Percentiles rank a stretch among this genome's conserved stretches.
These are phyloP conservation scores for Sylvia borin DNA, from an alignment of 2,797 vertebrate genomes.

Conservation along the genomic window DNA sequence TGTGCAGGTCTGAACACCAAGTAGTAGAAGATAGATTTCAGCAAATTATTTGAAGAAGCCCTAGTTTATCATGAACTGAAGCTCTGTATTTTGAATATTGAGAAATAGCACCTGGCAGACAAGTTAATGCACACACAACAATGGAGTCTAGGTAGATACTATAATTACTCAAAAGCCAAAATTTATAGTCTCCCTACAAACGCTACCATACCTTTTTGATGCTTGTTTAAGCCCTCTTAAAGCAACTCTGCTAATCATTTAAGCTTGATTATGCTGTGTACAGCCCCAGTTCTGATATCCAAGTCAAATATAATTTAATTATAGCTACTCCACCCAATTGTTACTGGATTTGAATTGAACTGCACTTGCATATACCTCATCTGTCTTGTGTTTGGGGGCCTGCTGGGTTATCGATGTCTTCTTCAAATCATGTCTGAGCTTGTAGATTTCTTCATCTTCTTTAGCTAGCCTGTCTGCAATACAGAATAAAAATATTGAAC, in stretches of 20 bases:
- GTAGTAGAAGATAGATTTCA: neutral
- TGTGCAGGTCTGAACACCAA: neutral
- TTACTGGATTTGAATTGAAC: constrained; percentile 21
- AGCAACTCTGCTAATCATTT: constrained; percentile 47
- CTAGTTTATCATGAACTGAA: neutral
- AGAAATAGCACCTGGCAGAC: constrained; percentile 4
- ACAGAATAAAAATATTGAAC: neutral
- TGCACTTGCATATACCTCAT: constrained; percentile 83
- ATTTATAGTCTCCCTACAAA: constrained; percentile 21
- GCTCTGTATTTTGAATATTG: neutral
- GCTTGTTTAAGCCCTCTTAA: constrained; percentile 22
- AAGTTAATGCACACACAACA: neutral
- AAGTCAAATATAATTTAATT: constrained; percentile 40
- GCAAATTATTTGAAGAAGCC: neutral
- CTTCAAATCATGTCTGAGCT: constrained; percentile 92
- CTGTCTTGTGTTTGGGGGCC: constrained; percentile 79
- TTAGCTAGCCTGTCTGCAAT: constrained; percentile 87
- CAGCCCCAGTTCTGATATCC: neutral
- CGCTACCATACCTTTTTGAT: neutral
- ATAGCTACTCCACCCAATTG: constrained; percentile 15
- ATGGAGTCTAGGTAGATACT: neutral
- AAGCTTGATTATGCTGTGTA: constrained; percentile 16
- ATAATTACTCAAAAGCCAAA: constrained; percentile 47
- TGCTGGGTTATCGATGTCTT: constrained; percentile 90
- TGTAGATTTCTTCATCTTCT: constrained; percentile 98